phyloP scores from a whole-genome alignment of 2,797 vertebrate genomes.

The Danio tinwini region DNA sequence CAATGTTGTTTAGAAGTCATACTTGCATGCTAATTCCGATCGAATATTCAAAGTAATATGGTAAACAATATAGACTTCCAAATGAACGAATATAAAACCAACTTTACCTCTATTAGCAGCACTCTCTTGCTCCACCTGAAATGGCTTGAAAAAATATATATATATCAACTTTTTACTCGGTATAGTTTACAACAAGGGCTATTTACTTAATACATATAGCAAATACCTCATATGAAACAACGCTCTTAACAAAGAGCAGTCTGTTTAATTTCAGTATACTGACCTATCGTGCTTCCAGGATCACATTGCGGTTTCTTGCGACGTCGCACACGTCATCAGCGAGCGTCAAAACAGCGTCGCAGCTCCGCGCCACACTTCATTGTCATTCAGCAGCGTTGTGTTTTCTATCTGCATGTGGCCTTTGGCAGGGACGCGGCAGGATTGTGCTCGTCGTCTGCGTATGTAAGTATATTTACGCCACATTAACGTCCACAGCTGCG shows the following conservation, averaged over 20 bases:
- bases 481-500: background rate
- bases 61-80: too few species aligned
- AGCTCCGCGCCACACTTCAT: constrained; percentile 15
- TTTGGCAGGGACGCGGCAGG: background rate
- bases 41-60: too few species aligned
- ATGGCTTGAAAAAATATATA: too few species aligned
- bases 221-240: background rate
- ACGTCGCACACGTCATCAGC: constrained; percentile 33
- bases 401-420: constrained; percentile 27
- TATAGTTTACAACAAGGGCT: background rate
- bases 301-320: constrained; percentile 1
- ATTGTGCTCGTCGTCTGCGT: background rate
- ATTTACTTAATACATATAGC: background rate
- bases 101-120: too few species aligned
- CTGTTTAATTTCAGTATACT: background rate
- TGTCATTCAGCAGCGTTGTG: constrained; percentile 21
- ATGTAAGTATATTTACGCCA: constrained; percentile 5
- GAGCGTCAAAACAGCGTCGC: constrained; percentile 28
- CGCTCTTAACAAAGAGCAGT: background rate
- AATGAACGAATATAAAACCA: too few species aligned
- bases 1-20: too few species aligned
- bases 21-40: too few species aligned
- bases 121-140: too few species aligned
- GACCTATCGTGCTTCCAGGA: background rate
- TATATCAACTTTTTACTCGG: background rate